Evolutionary conservation across 2,888 invertebrate species (phyloP).

Genomic region (Mystacides longicornis): DNA sequence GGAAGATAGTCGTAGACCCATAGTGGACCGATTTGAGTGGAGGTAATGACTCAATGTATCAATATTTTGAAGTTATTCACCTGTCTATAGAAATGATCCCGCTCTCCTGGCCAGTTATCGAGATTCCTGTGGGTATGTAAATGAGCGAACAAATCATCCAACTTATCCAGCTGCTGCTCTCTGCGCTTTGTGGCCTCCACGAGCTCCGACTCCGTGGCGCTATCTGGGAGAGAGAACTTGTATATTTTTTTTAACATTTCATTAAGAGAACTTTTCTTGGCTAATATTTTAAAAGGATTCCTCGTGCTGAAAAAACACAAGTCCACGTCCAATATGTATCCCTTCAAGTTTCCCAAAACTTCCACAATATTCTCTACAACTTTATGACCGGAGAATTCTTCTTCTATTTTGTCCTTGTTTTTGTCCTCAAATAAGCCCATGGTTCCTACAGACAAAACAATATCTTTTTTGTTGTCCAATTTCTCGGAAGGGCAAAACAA

Average conservation of each 20-base stretch:
- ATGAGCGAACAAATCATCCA: conserved; percentile 60
- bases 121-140: conserved; percentile 55
- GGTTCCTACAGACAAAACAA: conserved; percentile 57
- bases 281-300: conserved; percentile 74
- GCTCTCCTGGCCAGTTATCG: conserved; percentile 38
- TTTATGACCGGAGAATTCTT: conserved; percentile 22
- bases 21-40: too few relatives aligned
- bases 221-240: conserved; percentile 49
- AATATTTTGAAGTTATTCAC: conserved; percentile 6
- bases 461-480: conserved; percentile 49
- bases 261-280: conserved; percentile 58
- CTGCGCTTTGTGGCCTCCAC: conserved; percentile 48
- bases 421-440: conserved; percentile 37
- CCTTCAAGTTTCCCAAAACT: conserved; percentile 29
- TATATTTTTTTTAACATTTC: conserved; percentile 61
- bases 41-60: background rate
- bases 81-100: conserved; percentile 29
- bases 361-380: conserved; percentile 33
- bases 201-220: conserved; percentile 41
- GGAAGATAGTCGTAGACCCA: too few relatives aligned
- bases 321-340: conserved; percentile 71
- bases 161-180: conserved; percentile 56
- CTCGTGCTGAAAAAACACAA: conserved; percentile 83
- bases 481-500: conserved; percentile 55
- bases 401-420: conserved; percentile 31